Conservation (phyloP, 2,888 invertebrate genomes). For the Odontocerum albicorne region DNA sequence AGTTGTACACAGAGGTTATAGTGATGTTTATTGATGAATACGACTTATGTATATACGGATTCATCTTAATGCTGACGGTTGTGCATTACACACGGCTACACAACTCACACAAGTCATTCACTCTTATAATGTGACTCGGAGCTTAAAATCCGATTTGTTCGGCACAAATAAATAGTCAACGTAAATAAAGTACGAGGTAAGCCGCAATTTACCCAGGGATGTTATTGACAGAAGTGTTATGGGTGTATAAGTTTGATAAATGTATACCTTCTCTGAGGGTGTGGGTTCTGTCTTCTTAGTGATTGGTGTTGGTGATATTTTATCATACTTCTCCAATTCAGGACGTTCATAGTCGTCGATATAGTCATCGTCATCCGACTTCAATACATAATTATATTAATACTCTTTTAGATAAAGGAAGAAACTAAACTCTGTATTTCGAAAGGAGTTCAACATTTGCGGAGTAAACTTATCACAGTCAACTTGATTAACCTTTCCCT, state of each 20-base stretch:
- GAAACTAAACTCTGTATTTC: not conserved
- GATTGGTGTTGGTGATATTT: constrained; percentile 56
- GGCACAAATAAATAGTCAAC: not conserved
- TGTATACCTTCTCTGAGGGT: constrained; percentile 19
- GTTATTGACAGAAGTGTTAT: not conserved
- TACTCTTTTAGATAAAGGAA: not conserved
- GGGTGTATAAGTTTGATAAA: not conserved
- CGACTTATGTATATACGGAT: too few species aligned
- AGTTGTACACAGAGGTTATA: too few species aligned
- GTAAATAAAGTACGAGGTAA: not conserved
- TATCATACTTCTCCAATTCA: constrained; percentile 34
- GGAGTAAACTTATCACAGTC: too few species aligned
- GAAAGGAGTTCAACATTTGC: not conserved
- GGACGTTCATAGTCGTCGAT: constrained; percentile 30
- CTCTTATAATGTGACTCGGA: too few species aligned
- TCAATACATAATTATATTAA: constrained; percentile 2
- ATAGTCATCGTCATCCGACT: constrained; percentile 20
- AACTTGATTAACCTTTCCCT: too few species aligned
- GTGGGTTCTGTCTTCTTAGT: constrained; percentile 45
- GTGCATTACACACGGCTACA: too few species aligned
- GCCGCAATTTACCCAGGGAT: not conserved
- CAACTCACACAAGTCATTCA: too few species aligned
- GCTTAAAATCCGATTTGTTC: too few species aligned
- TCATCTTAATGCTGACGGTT: too few species aligned
- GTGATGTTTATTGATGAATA: too few species aligned